Evolutionary conservation across 1,140 invertebrate genomes (phyloP).

Genomic region (Drosophila watanabei): DNA sequence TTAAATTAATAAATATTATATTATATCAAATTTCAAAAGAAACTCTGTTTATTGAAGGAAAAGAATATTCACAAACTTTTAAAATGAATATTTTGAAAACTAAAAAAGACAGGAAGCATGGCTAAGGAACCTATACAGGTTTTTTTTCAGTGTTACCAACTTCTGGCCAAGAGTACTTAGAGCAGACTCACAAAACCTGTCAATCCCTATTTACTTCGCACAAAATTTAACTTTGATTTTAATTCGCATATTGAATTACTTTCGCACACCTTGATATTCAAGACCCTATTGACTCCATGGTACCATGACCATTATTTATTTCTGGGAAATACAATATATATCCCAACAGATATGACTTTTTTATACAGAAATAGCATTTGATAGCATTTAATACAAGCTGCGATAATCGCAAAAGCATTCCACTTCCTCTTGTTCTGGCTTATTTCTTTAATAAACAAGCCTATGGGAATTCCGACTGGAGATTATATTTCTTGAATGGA

Average conservation of each 20-base stretch:
- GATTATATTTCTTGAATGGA: background rate
- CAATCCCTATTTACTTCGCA: background rate
- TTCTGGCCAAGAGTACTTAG: background rate
- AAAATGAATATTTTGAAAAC: background rate
- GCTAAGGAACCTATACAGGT: background rate
- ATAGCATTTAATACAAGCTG: background rate
- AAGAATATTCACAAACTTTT: too few relatives aligned
- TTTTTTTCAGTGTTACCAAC: background rate
- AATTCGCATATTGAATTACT: constrained; percentile 2
- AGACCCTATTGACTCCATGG: too few relatives aligned
- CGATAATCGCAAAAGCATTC: background rate
- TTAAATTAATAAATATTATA: background rate
- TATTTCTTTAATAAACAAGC: background rate
- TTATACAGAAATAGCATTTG: background rate
- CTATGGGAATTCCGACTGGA: background rate
- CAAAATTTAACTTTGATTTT: background rate
- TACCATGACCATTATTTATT: background rate
- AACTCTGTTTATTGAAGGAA: background rate
- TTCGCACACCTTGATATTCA: background rate
- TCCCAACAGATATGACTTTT: background rate
- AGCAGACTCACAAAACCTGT: background rate
- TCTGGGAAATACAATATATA: background rate
- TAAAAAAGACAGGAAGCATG: fast-evolving
- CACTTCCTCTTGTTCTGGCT: constrained; percentile 1
- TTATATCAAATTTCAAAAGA: background rate